Percentiles rank a stretch among this genome's conserved stretches.
phyloP scores from a whole-genome alignment of 2,113 vertebrate species.

The Poecile atricapillus region DNA sequence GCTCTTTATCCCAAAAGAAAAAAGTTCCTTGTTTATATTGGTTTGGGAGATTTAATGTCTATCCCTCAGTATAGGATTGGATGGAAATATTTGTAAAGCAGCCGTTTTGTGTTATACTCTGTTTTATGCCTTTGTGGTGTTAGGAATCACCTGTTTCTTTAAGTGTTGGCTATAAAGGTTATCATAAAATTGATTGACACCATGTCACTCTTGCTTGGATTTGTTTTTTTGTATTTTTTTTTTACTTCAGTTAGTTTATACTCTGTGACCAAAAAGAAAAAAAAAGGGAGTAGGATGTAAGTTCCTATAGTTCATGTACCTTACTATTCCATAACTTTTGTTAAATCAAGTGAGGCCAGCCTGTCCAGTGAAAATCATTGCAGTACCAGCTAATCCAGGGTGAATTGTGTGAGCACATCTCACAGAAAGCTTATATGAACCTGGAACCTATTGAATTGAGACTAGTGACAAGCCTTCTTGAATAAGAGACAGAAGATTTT shows the following conservation, averaged over 20 bases:
- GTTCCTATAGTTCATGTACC: background rate
- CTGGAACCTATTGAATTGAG: background rate
- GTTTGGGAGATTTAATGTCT: background rate
- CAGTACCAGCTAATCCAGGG: background rate
- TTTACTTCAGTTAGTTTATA: background rate
- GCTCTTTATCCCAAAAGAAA: background rate
- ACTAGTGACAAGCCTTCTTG: background rate
- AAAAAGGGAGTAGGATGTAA: background rate
- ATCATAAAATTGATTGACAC: constrained; percentile 21
- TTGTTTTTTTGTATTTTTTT: background rate
- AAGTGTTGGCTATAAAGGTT: background rate
- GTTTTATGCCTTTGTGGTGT: background rate
- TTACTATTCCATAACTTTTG: background rate
- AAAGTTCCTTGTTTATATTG: background rate
- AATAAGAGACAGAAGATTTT: background rate
- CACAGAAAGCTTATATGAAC: background rate
- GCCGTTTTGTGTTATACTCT: background rate
- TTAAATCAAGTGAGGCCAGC: background rate
- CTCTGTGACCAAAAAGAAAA: background rate
- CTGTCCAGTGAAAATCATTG: background rate
- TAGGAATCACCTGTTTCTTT: background rate
- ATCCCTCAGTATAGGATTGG: background rate
- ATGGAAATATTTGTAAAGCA: background rate
- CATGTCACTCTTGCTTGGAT: background rate
- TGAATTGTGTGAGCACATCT: background rate